These are phyloP conservation scores for Hyles lineata DNA, from an alignment of 2,888 invertebrate genomes.

Conservation along the genomic window DNA sequence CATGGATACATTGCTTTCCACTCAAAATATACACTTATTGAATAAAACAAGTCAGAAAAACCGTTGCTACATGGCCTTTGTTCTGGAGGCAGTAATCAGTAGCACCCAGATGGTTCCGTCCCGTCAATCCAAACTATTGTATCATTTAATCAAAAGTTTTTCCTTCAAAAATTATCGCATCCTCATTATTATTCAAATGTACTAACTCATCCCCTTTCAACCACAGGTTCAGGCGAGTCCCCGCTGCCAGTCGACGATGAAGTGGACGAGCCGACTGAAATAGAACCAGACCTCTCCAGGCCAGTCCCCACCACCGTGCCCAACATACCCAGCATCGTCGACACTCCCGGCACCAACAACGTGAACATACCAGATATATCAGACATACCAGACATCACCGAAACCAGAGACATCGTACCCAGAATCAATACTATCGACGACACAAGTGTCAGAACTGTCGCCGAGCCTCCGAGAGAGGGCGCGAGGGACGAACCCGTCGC, in stretches of 20 bases:
- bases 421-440: conserved; percentile 23
- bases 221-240: conserved; percentile 64
- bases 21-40: too few relatives aligned
- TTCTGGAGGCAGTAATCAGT: too few relatives aligned
- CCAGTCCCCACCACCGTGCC: conserved; percentile 52
- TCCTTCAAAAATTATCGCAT: background rate
- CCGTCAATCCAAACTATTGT: too few relatives aligned
- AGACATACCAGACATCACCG: conserved; percentile 46
- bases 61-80: too few relatives aligned
- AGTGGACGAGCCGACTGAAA: conserved; percentile 53
- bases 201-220: background rate
- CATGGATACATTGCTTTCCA: too few relatives aligned
- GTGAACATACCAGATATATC: conserved; percentile 53
- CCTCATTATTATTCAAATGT: background rate
- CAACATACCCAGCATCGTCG: conserved; percentile 60
- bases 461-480: conserved; percentile 34
- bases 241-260: conserved; percentile 51
- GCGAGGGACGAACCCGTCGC: conserved; percentile 58
- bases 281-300: conserved; percentile 44
- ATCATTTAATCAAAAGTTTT: background rate
- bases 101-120: too few relatives aligned
- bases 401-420: conserved; percentile 36
- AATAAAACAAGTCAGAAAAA: too few relatives aligned
- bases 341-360: conserved; percentile 60
- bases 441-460: conserved; percentile 33